Base-by-base conservation (phyloP, 2,888 invertebrate species). In the Platynereis dumerilii region DNA sequence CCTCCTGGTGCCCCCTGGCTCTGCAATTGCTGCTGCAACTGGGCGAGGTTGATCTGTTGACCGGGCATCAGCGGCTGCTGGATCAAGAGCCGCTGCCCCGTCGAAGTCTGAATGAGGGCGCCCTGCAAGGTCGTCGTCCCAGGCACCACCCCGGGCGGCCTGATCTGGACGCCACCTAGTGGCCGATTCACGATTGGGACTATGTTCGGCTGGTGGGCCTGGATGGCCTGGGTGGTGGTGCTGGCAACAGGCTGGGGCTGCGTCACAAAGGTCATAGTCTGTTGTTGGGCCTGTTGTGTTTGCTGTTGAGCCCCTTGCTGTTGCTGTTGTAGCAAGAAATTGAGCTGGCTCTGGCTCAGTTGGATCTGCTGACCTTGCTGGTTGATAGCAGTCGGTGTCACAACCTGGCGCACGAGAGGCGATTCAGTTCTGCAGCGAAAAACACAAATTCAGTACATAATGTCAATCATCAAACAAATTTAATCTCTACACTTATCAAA, bases 51-150 rank as follows among this genome's bases (percentile, higher is more conserved):
- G 48, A 48, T 55, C 12, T 34, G 24, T 39, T 61, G 61, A 17
- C 55, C 44, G 1, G 61, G 39, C 28, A 55, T 27, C 42, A 61
- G 12, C 2, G 56, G 62, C n/a, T 24, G 52, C 34, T 62, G 62
- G 2, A 62, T 26, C 27, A 78, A 65, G 39, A 77, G 75, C 65
- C 74, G 73, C 55, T 76, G 78, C 5, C 79, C 79, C 57, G 76
- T 74, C 2, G 78, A 68, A 17, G 77, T 78, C 65, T 78, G 76
- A 53, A 79, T 76, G 39, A 79, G 66, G 24, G 77, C 76, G 15
- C 77, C 78, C 70, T 77, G 78, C 34, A 76, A 69, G 55, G 71
- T 74, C 5, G 34, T 34, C 5, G 34, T 34, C 7, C 34, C 34
- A 34, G 34, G 34, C 12, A 34, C 34, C 34, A 34, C 34, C 34